These are phyloP conservation scores for Deroptyus accipitrinus DNA, from an alignment of 2,113 vertebrate genomes.

Conservation along the genomic window DNA sequence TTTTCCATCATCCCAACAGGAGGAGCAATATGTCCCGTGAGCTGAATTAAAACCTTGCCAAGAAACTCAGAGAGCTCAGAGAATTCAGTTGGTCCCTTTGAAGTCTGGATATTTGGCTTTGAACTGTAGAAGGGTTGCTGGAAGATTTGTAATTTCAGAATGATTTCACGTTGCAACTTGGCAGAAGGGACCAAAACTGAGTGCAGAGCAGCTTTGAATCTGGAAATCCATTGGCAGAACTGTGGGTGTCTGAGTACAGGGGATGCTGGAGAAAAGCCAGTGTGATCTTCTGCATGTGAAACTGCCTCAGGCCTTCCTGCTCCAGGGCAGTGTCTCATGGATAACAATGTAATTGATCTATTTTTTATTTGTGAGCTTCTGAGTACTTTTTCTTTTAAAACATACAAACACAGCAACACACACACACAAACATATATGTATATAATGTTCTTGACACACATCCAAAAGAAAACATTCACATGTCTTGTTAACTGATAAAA, in stretches of 20 bases:
- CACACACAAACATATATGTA: background rate
- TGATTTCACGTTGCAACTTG: background rate
- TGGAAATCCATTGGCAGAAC: background rate
- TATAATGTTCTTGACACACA: background rate
- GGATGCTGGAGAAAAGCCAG: background rate
- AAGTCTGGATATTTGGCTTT: background rate
- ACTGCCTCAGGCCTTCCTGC: background rate
- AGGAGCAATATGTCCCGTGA: background rate
- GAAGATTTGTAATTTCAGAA: background rate
- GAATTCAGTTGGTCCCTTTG: fast-evolving
- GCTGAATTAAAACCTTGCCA: background rate
- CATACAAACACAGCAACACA: background rate
- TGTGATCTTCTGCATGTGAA: background rate
- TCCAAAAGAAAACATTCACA: background rate
- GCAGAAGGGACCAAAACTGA: background rate
- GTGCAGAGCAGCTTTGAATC: background rate
- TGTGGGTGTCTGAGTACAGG: background rate
- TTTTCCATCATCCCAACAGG: background rate
- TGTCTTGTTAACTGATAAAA: background rate
- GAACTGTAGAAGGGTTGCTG: background rate
- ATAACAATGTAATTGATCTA: background rate
- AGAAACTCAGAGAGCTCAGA: background rate
- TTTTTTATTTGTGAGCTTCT: background rate
- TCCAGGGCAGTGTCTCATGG: background rate
- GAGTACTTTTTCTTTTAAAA: background rate